Evolutionary conservation across 2,113 vertebrate genomes (phyloP).

Genomic region (Eurystomus gularis): DNA sequence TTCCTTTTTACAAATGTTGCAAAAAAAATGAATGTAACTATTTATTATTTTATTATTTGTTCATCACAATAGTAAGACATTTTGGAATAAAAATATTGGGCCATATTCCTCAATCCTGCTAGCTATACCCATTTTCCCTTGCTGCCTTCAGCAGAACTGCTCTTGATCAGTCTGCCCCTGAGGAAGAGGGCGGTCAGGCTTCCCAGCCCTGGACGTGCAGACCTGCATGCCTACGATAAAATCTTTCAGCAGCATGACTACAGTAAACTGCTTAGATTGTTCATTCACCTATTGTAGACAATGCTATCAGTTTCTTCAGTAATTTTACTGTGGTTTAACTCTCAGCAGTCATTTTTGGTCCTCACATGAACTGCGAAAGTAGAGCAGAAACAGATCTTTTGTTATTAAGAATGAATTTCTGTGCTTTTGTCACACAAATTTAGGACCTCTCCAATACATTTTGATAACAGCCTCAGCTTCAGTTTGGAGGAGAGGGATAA

Average conservation of each 20-base stretch:
- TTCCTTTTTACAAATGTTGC: background rate
- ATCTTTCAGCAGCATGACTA: rapidly evolving
- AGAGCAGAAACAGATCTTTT: background rate
- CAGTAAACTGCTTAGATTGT: background rate
- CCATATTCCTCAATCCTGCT: background rate
- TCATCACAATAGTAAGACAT: background rate
- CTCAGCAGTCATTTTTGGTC: background rate
- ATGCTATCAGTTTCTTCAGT: rapidly evolving
- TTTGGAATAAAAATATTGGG: background rate
- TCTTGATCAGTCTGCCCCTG: background rate
- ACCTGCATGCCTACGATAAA: background rate
- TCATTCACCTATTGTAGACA: background rate
- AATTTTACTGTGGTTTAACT: background rate
- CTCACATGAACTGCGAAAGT: background rate
- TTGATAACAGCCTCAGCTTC: background rate
- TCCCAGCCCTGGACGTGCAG: background rate
- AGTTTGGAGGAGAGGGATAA: background rate
- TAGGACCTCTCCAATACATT: background rate
- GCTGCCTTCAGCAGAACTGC: background rate
- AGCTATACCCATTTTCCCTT: background rate
- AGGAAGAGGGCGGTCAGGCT: background rate
- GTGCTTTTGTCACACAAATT: background rate
- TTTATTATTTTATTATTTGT: background rate
- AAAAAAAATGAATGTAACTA: background rate
- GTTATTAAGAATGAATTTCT: background rate